Base-by-base conservation (phyloP, 2,888 invertebrate genomes). In the Drosophila silvestris region DNA sequence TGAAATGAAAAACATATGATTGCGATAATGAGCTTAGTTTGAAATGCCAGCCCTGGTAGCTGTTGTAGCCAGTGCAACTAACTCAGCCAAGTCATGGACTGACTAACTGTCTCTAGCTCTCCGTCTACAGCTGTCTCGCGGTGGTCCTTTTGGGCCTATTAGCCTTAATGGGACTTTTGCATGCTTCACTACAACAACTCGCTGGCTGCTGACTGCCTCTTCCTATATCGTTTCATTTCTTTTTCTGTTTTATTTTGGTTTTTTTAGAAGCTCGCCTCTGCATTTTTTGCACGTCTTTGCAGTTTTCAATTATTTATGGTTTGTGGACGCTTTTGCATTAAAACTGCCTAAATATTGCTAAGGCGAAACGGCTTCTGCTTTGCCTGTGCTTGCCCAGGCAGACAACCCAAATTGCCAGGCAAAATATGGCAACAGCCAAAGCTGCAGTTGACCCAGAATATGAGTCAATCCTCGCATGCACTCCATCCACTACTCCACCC, bases 251-350 rank as follows among this genome's bases (percentile, higher is more conserved):
- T 53, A 14, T 14, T 14, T 5, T 7, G 0, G 0, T 30, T 37
- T 59, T 68, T 30, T 63, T 58, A 51, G 70, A 70, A 73, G 84
- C 81, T 70, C 50, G 69, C 68, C 79, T 77, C 65, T 59, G 70
- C 73, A 85, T 79, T 83, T 85, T 83, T 82, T 83, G 82, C 83
- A 80, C 89, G 85, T 89, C 89, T 79, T 82, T 84, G 89, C 90
- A 88, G 89, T 85, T 90, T 88, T 89, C 86, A 90, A 89, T 89
- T 89, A 90, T 89, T 89, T 90, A 90, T 90, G 83, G 86, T 79
- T 89, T 89, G 86, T 89, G 83, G 84, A 89, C 86, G 83, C 79
- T 82, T 79, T 83, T 80, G 82, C 82, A 83, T 85, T 83, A 84
- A 84, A 88, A 89, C 84, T 85, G 89, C 81, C 83, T 82, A 81